Evolutionary conservation across 2,888 invertebrate genomes (phyloP), one percentile per base, ranked within the genome.

Genomic region (Torymus auratus): DNA sequence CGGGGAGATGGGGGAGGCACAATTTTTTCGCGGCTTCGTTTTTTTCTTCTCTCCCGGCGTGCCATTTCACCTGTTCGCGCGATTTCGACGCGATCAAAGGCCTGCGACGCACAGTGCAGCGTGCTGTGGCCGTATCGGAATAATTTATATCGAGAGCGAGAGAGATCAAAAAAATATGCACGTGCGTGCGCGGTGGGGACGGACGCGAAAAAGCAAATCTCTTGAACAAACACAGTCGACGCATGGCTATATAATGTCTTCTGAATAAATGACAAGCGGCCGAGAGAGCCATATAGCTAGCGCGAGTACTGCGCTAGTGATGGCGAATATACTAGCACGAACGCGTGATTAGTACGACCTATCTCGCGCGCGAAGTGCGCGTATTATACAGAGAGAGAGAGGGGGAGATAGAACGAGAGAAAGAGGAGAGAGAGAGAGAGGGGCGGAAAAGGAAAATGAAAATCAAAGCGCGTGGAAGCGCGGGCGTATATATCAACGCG

Each of bases 401-500:
- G 20, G 20, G 20, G 20, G 7, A 2, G 4, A 28, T 7, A 28
- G 28, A 61, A 13, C 2, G 50, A 17, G 28, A 2, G 61, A 64
- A 17, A 65, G 50, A 15, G 53, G n/a, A 17, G 64, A 23, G 20
- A 41, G 53, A 65, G 15, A 14, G 50, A 64, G 14, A 72, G 2
- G 53, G 3, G 62, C 11, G 17, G 56, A 74, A 73, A 71, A 74
- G 65, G 17, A 68, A 78, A 78, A 67, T 60, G 72, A 72, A 68
- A 78, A 78, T 72, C 67, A 78, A 72, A 78, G 61, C 52, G 58
- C 28, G 28, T 4, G 7, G 28, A 3, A 0, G 3, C 7, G 52
- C 20, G n/a, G 12, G 28, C 2, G 28, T 56, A 53, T 41, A 12
- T 60, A 70, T 77, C 70, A 77, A 56, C 28, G 58, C 52, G 62